A percentile compares a stretch with the other conserved stretches of the same genome.
These are phyloP conservation scores for Bos taurus DNA, from an alignment of 2,113 vertebrate genomes.

Conservation along the genomic window DNA sequence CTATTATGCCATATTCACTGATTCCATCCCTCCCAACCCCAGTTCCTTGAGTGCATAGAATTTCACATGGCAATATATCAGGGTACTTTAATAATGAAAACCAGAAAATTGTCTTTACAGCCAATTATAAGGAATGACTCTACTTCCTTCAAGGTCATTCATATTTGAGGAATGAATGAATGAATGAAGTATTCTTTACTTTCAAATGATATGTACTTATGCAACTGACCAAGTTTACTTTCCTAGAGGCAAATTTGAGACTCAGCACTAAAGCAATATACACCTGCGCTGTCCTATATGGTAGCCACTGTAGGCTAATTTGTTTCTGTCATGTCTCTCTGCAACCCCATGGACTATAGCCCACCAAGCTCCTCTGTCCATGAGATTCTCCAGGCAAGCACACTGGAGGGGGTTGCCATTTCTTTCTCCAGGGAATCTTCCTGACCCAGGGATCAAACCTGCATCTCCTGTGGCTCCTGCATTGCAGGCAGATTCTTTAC, in stretches of 20 bases:
- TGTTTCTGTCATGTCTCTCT: not conserved
- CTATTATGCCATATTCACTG: not conserved
- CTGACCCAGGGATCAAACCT: not conserved
- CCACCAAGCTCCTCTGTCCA: not conserved
- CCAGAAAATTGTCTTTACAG: not conserved
- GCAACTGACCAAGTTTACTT: not conserved
- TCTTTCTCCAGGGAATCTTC: not conserved
- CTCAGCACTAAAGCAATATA: not conserved
- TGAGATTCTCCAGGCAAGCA: not conserved
- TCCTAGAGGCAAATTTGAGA: not conserved
- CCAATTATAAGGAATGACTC: not conserved
- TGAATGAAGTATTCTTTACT: not conserved
- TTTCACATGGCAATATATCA: not conserved
- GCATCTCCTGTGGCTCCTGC: not conserved
- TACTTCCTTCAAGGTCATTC: not conserved
- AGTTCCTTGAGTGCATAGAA: not conserved
- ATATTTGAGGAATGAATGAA: not conserved
- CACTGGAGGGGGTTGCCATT: not conserved
- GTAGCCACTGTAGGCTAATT: not conserved
- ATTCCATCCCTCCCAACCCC: not conserved
- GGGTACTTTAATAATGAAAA: not conserved
- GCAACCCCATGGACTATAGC: not conserved
- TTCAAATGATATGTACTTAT: not conserved
- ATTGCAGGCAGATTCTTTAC: not conserved
- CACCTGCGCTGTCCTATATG: not conserved